Conservation (phyloP, 2,888 invertebrate genomes). For the Eupelmus urozonus region DNA sequence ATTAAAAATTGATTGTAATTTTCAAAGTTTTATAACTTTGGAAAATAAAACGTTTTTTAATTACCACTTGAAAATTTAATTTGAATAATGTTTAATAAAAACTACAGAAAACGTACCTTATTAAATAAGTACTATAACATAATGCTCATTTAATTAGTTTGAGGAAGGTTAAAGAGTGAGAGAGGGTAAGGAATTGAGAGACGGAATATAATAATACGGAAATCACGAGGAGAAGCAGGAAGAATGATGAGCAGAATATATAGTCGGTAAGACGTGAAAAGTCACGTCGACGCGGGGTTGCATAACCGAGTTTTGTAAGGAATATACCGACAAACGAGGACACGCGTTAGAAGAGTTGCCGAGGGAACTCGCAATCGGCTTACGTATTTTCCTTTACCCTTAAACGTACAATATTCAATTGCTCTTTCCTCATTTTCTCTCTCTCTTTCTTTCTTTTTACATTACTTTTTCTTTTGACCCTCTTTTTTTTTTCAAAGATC, state of each 20-base stretch:
- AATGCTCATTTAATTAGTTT: conserved; percentile 13
- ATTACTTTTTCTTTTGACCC: too few relatives aligned
- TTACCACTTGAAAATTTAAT: too few relatives aligned
- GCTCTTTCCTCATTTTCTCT: not conserved
- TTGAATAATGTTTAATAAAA: too few relatives aligned
- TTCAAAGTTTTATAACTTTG: too few relatives aligned
- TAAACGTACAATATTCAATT: conserved; percentile 22
- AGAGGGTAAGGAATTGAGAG: not conserved
- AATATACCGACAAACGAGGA: not conserved
- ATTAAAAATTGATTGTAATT: too few relatives aligned
- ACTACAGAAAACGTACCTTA: too few relatives aligned
- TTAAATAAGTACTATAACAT: not conserved
- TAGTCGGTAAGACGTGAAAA: conserved; percentile 15
- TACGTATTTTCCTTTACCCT: not conserved
- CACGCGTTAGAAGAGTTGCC: not conserved
- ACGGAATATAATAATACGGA: too few relatives aligned
- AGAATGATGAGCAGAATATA: not conserved
- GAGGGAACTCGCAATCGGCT: conserved; percentile 12
- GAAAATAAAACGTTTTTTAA: too few relatives aligned
- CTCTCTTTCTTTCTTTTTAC: too few relatives aligned
- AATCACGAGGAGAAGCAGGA: not conserved
- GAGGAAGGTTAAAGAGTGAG: too few relatives aligned
- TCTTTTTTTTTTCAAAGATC: too few relatives aligned
- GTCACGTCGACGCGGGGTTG: conserved; percentile 12
- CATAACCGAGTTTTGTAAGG: not conserved